Conservation (phyloP, 2,113 vertebrate species). For the Sorex fumeus region DNA sequence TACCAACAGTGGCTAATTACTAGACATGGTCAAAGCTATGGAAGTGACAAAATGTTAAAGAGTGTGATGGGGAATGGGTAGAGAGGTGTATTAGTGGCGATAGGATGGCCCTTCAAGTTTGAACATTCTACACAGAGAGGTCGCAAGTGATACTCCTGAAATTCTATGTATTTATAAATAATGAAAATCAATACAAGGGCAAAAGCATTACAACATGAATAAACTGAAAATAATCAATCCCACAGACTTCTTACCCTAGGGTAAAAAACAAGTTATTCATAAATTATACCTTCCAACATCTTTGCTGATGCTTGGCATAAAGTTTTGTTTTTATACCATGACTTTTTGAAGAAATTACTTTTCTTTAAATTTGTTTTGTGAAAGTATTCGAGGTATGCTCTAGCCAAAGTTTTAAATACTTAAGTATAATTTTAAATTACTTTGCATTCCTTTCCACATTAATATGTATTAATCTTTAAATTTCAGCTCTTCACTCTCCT, state of each 20-base stretch:
- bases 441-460: conserved; percentile 39
- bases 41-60: no score
- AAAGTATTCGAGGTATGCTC: neutral
- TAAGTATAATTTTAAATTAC: conserved; percentile 32
- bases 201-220: conserved; percentile 27
- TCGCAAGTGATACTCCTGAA: no score
- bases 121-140: no score
- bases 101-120: no score
- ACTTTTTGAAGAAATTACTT: conserved; percentile 29
- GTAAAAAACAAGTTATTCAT: conserved; percentile 3
- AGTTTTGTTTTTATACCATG: conserved; percentile 34
- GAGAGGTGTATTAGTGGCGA: no score
- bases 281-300: neutral
- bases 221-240: neutral
- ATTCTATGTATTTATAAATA: no score
- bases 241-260: neutral
- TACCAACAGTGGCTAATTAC: no score
- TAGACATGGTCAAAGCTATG: no score
- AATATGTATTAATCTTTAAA: conserved; percentile 3
- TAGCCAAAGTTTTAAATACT: conserved; percentile 18
- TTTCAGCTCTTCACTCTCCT: conserved; percentile 56
- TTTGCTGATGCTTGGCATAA: neutral
- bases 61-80: no score
- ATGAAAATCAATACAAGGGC: neutral
- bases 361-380: conserved; percentile 42